Evolutionary conservation across 2,797 vertebrate genomes (phyloP), one percentile per base, ranked within the genome.

Genomic region (Prionace glauca): DNA sequence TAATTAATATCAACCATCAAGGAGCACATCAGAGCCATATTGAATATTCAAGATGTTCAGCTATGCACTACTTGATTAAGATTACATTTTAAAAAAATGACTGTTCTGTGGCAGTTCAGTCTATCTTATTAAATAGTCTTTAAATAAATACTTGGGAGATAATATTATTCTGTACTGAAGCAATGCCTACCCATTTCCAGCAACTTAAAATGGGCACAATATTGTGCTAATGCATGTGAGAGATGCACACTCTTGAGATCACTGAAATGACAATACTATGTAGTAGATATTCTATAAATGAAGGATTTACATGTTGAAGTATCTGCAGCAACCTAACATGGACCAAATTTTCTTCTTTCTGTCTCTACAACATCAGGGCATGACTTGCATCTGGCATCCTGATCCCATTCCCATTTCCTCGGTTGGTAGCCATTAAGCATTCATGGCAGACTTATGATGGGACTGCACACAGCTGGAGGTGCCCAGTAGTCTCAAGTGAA

Each of bases 11-110:
- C 96, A 97, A 96, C 97, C 97, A 97, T 96, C 96, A 88, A 97
- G 96, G 97, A 98, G 96, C 96, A 96, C 97, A 97, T 98, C 96
- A 97, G 97, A 98, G 96, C 96, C 96, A 97, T 96, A 97, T 96
- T 97, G 36, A 97, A 96, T 96, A 97, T 97, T 97, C 98, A 97
- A 98, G 98, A 97, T 96, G 96, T 96, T 95, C 81, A 96, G 97
- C 96, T 97, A 97, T 95, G 97, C 97, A 97, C 96, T 95, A 96
- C 96, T 96, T 96, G 97, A 96, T 96, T 97, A 87, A 96, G 97
- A 97, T 98, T 97, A 86, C 95, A 96, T 98, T 98, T 65, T 93
- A 1, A 95, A 95, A 69, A 69, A 67, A 65, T 77, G 22, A 84
- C 79, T 32, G 92, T 36, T 87, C 29, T 94, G 93, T 94, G 18